A percentile compares a stretch with the other conserved stretches of the same genome.
Evolutionary conservation across 2,888 invertebrate genomes (phyloP).

Genomic region (Tribolium freemani): DNA sequence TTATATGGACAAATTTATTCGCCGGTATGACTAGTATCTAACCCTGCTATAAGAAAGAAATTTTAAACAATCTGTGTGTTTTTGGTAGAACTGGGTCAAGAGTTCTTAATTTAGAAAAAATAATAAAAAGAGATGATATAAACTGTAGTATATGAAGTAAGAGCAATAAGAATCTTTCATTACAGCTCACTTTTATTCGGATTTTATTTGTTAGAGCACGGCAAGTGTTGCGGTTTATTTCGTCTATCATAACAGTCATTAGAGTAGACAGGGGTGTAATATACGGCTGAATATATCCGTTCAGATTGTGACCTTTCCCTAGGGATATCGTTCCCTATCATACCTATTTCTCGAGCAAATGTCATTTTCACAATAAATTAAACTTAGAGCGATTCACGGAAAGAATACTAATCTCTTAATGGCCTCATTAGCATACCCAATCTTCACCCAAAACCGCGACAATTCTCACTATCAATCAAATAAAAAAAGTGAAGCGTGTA

Average conservation of each 20-base stretch:
- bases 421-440: slow-evolving; percentile 29
- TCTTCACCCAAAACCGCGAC: background rate
- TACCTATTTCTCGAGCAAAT: slow-evolving; percentile 48
- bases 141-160: slow-evolving; percentile 38
- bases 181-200: slow-evolving; percentile 48
- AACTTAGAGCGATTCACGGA: slow-evolving; percentile 46
- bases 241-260: slow-evolving; percentile 55
- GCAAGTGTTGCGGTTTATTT: slow-evolving; percentile 51
- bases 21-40: too few species aligned
- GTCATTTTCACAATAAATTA: slow-evolving; percentile 52
- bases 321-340: slow-evolving; percentile 48
- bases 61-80: slow-evolving; percentile 12
- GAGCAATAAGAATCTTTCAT: slow-evolving; percentile 43
- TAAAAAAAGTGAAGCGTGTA: background rate
- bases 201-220: slow-evolving; percentile 51
- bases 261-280: slow-evolving; percentile 55
- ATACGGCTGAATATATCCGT: slow-evolving; percentile 54
- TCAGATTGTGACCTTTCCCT: slow-evolving; percentile 50
- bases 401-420: slow-evolving; percentile 50
- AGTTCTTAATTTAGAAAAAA: slow-evolving; percentile 40
- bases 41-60: background rate
- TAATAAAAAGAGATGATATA: slow-evolving; percentile 39
- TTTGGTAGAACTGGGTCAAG: slow-evolving; percentile 21
- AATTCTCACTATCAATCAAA: background rate
- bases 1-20: slow-evolving; percentile 6